phyloP scores from a whole-genome alignment of 2,888 invertebrate genomes.

The Mesorhabditis belari region DNA sequence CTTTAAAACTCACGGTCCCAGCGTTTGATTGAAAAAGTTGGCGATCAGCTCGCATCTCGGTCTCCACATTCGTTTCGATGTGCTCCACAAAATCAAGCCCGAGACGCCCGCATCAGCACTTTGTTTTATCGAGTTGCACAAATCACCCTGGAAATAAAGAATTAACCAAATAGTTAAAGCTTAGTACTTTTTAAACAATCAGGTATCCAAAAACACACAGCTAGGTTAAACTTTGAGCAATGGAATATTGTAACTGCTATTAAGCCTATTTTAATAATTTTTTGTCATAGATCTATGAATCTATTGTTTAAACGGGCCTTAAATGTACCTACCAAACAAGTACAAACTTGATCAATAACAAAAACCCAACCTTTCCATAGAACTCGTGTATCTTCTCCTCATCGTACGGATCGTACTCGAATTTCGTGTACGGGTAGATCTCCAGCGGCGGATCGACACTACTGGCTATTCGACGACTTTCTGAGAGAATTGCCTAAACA shows the following conservation, averaged over 20 bases:
- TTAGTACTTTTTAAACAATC: no score
- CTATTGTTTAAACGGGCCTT: no score
- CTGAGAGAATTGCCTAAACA: slow-evolving; percentile 17
- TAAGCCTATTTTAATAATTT: no score
- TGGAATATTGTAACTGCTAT: no score
- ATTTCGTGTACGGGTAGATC: slow-evolving; percentile 36
- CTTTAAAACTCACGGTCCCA: background rate
- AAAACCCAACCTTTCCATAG: slow-evolving; percentile 16
- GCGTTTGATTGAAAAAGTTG: background rate
- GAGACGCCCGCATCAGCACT: slow-evolving; percentile 27
- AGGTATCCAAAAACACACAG: no score
- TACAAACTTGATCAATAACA: background rate
- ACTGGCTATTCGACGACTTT: slow-evolving; percentile 13
- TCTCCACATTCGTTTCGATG: slow-evolving; percentile 19
- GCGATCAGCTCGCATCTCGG: background rate
- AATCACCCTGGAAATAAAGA: slow-evolving; percentile 19
- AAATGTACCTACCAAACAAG: background rate
- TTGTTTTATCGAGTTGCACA: slow-evolving; percentile 32
- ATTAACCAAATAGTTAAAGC: background rate
- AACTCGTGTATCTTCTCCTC: slow-evolving; percentile 10
- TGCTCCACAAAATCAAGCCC: slow-evolving; percentile 37
- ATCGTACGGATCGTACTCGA: slow-evolving; percentile 39
- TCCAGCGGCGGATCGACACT: slow-evolving; percentile 10
- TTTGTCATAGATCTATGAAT: no score
- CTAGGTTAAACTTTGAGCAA: no score